Conservation (phyloP, 1,140 invertebrate species). For the Agrilus planipennis region DNA sequence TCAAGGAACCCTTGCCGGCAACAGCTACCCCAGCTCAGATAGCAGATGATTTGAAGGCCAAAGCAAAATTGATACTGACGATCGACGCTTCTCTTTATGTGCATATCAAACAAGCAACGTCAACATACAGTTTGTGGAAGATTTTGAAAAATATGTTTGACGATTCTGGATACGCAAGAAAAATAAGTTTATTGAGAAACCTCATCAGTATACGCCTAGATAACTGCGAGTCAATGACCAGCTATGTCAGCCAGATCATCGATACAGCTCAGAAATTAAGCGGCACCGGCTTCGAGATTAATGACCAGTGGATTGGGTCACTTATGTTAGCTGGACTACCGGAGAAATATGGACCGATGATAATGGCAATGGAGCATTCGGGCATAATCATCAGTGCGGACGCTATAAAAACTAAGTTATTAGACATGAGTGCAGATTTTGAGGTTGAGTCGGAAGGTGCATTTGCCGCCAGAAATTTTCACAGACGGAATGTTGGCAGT, state of each 20-base stretch:
- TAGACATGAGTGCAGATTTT: conserved; percentile 26
- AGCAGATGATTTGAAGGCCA: no score
- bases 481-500: background rate
- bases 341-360: conserved; percentile 32
- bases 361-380: conserved; percentile 31
- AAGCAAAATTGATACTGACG: no score
- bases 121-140: no score
- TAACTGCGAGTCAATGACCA: conserved; percentile 22
- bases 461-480: conserved; percentile 4
- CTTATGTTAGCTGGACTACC: conserved; percentile 28
- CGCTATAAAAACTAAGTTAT: conserved; percentile 31
- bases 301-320: conserved; percentile 29
- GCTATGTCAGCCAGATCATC: conserved; percentile 30
- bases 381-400: conserved; percentile 28
- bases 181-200: conserved; percentile 25
- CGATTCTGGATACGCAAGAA: conserved; percentile 26
- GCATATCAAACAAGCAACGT: no score
- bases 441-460: conserved; percentile 1
- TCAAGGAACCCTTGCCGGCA: no score
- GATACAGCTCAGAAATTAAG: conserved; percentile 25
- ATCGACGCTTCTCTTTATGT: no score
- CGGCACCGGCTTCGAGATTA: conserved; percentile 24
- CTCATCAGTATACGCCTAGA: conserved; percentile 23
- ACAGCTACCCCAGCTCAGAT: no score
- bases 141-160: conserved; percentile 25